phyloP scores from a whole-genome alignment of 2,113 vertebrate genomes.

The Sorex araneus region DNA sequence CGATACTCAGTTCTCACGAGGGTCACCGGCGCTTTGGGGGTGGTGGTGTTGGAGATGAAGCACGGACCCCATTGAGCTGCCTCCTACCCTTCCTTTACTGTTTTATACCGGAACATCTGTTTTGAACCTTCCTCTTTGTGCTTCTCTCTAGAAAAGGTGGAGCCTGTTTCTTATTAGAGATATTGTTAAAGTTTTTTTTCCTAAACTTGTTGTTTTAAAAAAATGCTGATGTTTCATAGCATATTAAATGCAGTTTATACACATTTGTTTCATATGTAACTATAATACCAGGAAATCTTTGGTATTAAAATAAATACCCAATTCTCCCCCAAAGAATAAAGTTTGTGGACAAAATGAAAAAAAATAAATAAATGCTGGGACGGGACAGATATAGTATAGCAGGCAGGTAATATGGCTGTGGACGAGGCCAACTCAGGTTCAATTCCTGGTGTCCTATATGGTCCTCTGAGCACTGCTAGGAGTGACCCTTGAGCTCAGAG shows the following conservation, averaged over 20 bases:
- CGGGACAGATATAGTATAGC: too few species aligned
- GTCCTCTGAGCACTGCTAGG: too few species aligned
- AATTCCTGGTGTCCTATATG: too few species aligned
- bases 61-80: not conserved
- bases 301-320: not conserved
- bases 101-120: not conserved
- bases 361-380: too few species aligned
- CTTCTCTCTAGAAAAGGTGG: not conserved
- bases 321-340: not conserved
- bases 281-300: not conserved
- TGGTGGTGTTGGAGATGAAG: too few species aligned
- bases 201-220: not conserved
- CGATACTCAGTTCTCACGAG: too few species aligned
- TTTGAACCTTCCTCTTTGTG: constrained; percentile 13
- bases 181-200: not conserved
- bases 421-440: too few species aligned
- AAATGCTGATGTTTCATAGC: too few species aligned
- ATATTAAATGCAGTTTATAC: not conserved
- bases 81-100: not conserved
- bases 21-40: too few species aligned
- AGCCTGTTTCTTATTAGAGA: not conserved
- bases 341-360: too few species aligned
- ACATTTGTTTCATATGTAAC: not conserved
- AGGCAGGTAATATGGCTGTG: too few species aligned
- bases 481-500: too few species aligned